Evolutionary conservation across 2,113 vertebrate genomes (phyloP).

Genomic region (Empidonax traillii): DNA sequence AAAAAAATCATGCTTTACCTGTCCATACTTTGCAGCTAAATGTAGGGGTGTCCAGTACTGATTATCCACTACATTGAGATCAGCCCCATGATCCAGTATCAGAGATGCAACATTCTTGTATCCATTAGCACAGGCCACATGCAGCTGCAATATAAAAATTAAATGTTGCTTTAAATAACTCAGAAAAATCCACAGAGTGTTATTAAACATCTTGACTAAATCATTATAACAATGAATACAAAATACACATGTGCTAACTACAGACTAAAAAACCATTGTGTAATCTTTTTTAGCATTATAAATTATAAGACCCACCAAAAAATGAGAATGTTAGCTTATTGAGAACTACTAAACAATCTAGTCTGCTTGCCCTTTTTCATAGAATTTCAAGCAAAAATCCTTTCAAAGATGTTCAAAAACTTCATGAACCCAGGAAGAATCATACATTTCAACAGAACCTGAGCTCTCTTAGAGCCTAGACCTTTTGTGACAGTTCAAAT

Average conservation of each 20-base stretch:
- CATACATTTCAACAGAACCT: background rate
- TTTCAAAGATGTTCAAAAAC: background rate
- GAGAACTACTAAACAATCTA: background rate
- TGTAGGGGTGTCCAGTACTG: slow-evolving; percentile 91
- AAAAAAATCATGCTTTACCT: slow-evolving; percentile 76
- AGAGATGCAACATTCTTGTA: slow-evolving; percentile 85
- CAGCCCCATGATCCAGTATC: slow-evolving; percentile 82
- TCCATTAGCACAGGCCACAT: slow-evolving; percentile 90
- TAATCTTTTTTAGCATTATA: background rate
- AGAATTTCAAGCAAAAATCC: background rate
- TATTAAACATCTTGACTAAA: background rate
- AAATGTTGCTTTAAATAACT: background rate
- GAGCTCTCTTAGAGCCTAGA: background rate
- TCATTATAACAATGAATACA: background rate
- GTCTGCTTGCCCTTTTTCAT: background rate
- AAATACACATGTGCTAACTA: background rate
- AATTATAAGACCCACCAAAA: background rate
- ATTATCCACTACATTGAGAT: slow-evolving; percentile 80
- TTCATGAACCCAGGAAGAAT: background rate
- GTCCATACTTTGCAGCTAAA: slow-evolving; percentile 92
- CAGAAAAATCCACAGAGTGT: rapidly evolving
- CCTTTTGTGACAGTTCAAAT: background rate
- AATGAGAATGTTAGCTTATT: background rate
- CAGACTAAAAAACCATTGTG: background rate
- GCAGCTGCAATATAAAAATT: slow-evolving; percentile 75